Conservation (phyloP, 2,797 vertebrate genomes). For the Malacoctenus gilli region DNA sequence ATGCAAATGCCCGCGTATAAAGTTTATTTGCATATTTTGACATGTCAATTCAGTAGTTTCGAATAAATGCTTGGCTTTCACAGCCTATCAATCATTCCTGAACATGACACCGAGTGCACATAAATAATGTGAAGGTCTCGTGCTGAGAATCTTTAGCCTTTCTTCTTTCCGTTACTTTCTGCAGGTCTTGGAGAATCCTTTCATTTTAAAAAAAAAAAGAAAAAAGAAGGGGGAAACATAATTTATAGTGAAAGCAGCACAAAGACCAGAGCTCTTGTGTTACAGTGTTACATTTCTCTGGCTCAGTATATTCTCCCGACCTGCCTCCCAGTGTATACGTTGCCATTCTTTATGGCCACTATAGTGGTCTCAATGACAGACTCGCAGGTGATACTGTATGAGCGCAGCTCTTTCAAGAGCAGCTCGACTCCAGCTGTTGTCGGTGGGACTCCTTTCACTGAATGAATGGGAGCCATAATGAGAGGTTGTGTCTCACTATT, state of each 20-base stretch:
- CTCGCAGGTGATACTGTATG: slow-evolving; percentile 8
- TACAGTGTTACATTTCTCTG: slow-evolving; percentile 10
- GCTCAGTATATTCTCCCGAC: background rate
- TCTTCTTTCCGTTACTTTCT: background rate
- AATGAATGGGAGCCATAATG: too few species aligned
- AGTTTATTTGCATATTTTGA: slow-evolving; percentile 10
- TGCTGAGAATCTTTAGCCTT: background rate
- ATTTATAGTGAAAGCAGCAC: background rate
- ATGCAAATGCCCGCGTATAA: slow-evolving; percentile 2
- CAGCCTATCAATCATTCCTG: slow-evolving; percentile 4
- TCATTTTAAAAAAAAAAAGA: background rate
- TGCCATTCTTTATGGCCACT: slow-evolving; percentile 15
- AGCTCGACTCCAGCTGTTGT: slow-evolving; percentile 1
- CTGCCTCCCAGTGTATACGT: slow-evolving; percentile 3
- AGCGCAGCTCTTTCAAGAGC: slow-evolving; percentile 21
- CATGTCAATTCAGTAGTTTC: slow-evolving; percentile 20
- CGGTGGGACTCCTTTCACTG: too few species aligned
- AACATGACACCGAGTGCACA: background rate
- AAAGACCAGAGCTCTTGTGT: background rate
- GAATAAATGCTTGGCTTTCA: slow-evolving; percentile 6
- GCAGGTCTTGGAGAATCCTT: background rate
- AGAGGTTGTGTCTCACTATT: slow-evolving; percentile 12
- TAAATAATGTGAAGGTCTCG: too few species aligned
- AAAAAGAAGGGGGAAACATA: too few species aligned
- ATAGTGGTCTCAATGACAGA: slow-evolving; percentile 18